phyloP scores from a whole-genome alignment of 1,140 invertebrate genomes.

The Bombus difficillimus region DNA sequence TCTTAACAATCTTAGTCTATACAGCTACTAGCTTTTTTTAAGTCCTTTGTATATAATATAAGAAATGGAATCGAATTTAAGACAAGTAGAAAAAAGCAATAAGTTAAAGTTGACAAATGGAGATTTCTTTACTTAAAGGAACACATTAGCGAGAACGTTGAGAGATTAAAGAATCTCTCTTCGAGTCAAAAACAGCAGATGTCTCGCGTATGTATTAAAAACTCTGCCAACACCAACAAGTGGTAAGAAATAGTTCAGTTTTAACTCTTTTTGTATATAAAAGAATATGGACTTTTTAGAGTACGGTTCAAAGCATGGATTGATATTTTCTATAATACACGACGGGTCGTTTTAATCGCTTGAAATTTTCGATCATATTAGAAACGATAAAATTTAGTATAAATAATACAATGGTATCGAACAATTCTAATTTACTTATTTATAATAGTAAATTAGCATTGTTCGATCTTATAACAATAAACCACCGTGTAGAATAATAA shows the following conservation, averaged over 20 bases:
- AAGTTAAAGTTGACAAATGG: not conserved
- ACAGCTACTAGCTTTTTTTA: too few relatives aligned
- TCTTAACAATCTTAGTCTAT: too few relatives aligned
- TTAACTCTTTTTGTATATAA: not conserved
- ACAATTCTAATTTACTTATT: too few relatives aligned
- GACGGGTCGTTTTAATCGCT: not conserved
- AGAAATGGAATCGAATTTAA: not conserved
- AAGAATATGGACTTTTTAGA: not conserved
- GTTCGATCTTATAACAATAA: too few relatives aligned
- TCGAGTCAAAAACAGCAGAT: not conserved
- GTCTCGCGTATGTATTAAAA: not conserved
- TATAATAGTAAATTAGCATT: too few relatives aligned
- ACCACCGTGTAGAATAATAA: too few relatives aligned
- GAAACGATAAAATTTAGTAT: not conserved
- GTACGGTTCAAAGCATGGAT: not conserved
- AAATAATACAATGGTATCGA: not conserved
- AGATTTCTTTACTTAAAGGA: too few relatives aligned
- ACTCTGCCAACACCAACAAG: constrained; percentile 5
- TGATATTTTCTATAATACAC: not conserved
- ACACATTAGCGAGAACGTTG: not conserved
- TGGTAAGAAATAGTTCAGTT: not conserved
- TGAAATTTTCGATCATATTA: not conserved
- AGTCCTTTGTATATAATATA: too few relatives aligned
- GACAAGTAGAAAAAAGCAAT: not conserved
- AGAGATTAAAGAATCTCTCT: not conserved